phyloP scores from a whole-genome alignment of 92 coral and sea anemone genomes.

The Porites divaricata region DNA sequence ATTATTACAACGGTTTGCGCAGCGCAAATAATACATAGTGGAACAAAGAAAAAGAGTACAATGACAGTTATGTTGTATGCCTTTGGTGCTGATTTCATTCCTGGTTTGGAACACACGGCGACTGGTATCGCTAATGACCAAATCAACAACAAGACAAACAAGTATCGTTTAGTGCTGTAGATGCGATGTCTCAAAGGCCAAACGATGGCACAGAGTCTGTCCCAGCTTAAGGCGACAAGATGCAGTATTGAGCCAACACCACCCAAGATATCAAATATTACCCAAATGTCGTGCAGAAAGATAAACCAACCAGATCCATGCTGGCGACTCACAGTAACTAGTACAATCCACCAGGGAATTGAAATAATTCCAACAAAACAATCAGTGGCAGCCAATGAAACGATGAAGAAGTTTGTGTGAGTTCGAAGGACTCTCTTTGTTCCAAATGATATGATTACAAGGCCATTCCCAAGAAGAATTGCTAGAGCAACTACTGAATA shows the following conservation, averaged over 20 bases:
- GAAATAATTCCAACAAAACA: slow-evolving; percentile 73
- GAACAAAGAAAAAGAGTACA: slow-evolving; percentile 59
- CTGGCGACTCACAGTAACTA: slow-evolving; percentile 44
- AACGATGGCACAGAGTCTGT: slow-evolving; percentile 77
- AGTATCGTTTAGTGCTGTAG: slow-evolving; percentile 55
- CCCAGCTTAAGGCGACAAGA: slow-evolving; percentile 80
- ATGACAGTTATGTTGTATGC: slow-evolving; percentile 76
- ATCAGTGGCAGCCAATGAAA: slow-evolving; percentile 73
- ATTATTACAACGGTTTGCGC: slow-evolving; percentile 60
- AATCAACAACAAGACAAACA: slow-evolving; percentile 37
- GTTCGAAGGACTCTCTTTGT: slow-evolving; percentile 61
- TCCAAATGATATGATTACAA: slow-evolving; percentile 66
- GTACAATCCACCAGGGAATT: slow-evolving; percentile 72
- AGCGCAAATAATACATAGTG: slow-evolving; percentile 53
- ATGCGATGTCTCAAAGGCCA: slow-evolving; percentile 78
- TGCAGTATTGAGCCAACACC: slow-evolving; percentile 82
- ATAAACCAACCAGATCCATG: slow-evolving; percentile 52
- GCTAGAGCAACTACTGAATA: slow-evolving; percentile 52
- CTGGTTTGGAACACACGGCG: slow-evolving; percentile 59
- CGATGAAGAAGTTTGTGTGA: slow-evolving; percentile 76
- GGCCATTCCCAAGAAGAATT: slow-evolving; percentile 62
- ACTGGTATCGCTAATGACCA: slow-evolving; percentile 61
- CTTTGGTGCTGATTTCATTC: slow-evolving; percentile 38
- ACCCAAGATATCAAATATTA: slow-evolving; percentile 72
- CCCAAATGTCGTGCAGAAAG: slow-evolving; percentile 67